Evolutionary conservation across 1,140 invertebrate genomes (phyloP), one percentile per base, ranked within the genome.

Genomic region (Anastrepha ludens): DNA sequence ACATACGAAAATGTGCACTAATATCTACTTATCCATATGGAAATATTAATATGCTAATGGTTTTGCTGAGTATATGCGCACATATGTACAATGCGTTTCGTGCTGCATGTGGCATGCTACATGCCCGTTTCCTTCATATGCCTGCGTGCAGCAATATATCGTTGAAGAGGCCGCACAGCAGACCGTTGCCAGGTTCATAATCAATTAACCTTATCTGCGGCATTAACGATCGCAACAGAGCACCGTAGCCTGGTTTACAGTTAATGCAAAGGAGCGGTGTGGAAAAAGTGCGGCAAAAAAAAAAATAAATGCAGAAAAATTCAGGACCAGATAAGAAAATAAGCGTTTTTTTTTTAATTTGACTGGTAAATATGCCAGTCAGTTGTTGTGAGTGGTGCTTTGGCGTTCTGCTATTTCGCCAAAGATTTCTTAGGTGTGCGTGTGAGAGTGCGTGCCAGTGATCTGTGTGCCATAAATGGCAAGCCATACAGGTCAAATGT

Each of bases 191-290:
- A 81, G 50, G 50, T 55, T 81, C 74, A 81, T 81, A 81, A 81
- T 81, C 74, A 81, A 81, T 81, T 81, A 81, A 81, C 74, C 74
- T 81, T 81, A 81, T 81, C 74, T 81, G 74, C 74, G 7, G 44
- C n/a, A 81, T 55, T 81, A 81, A 81, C 44, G 47, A 55, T 55
- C 5, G 47, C 74, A 81, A 81, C 15, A 41, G 74, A 20, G 55
- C 74, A 81, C 74, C 74, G 9, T 29, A 55, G 74, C 74, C 47
- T 81, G 74, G 74, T 81, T 81, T 81, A 81, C 74, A 81, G 74
- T 81, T 81, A 81, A 29, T 9, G 20, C 17, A n/a, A 81, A 81
- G 74, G 74, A 81, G 74, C 44, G 70, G 4, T 13, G 70, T 13
- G n/a, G 4, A 62, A 74, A 17, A 41, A 70, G 47, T 74, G 70